phyloP scores from a whole-genome alignment of 35 echinoderm and acorn worm species.

The Amphiura filiformis region DNA sequence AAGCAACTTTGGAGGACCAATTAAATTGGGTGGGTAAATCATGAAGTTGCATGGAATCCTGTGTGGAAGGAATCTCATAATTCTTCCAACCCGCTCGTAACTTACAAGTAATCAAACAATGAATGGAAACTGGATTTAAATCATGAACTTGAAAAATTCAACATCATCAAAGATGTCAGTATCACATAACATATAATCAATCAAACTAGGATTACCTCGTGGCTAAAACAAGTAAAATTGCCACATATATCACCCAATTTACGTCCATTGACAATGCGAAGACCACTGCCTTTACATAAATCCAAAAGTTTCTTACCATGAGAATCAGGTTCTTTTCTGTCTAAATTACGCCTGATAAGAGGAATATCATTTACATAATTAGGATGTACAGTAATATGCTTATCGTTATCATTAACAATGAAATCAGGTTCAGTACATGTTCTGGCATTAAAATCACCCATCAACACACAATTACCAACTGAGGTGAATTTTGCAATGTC shows the following conservation, averaged over 20 bases:
- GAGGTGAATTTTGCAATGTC: not conserved
- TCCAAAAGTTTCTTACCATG: slow-evolving; percentile 6
- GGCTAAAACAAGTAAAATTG: not conserved
- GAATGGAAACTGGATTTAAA: not conserved
- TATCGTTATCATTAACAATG: not conserved
- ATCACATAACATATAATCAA: slow-evolving; percentile 9
- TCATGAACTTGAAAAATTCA: not conserved
- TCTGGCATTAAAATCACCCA: slow-evolving; percentile 3
- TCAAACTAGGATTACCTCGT: not conserved
- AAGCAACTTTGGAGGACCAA: no score
- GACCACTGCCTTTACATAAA: not conserved
- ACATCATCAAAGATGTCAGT: not conserved
- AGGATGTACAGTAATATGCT: no score
- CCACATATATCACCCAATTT: not conserved
- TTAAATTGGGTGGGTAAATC: no score
- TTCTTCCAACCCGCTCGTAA: no score
- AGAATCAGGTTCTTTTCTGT: slow-evolving; percentile 2
- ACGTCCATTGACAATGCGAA: not conserved
- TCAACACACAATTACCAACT: slow-evolving; percentile 4
- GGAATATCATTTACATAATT: no score
- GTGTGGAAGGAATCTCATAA: no score
- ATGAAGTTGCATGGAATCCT: no score
- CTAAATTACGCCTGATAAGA: no score
- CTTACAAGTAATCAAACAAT: not conserved
- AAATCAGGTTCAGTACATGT: not conserved